phyloP scores from a whole-genome alignment of 1,140 invertebrate genomes.

The Papilio machaon region DNA sequence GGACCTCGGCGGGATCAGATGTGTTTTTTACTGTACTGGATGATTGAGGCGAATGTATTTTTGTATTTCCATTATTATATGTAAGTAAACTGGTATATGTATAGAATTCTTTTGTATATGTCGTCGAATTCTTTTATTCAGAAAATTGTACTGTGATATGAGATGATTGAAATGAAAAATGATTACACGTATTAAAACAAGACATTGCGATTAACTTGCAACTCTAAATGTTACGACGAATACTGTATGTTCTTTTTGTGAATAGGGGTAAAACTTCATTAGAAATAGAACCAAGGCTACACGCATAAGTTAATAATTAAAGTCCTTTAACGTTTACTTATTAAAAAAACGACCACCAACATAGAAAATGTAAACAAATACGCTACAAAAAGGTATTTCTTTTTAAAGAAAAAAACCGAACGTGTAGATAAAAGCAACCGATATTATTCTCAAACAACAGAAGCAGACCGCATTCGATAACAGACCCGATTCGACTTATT shows the following conservation, averaged over 20 bases:
- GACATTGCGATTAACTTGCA: too few species aligned
- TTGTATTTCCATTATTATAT: neutral
- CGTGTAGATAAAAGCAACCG: slow-evolving; percentile 24
- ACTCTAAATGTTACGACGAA: too few species aligned
- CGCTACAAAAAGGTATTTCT: neutral
- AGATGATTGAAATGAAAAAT: too few species aligned
- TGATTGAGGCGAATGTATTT: neutral
- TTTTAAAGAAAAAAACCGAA: neutral
- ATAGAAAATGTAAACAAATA: neutral
- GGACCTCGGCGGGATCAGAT: slow-evolving; percentile 4
- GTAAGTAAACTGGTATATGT: neutral
- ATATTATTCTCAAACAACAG: slow-evolving; percentile 33
- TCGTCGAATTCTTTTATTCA: too few species aligned
- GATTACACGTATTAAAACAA: too few species aligned
- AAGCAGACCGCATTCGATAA: slow-evolving; percentile 15
- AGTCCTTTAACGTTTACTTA: too few species aligned
- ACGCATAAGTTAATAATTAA: too few species aligned
- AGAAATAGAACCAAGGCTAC: too few species aligned
- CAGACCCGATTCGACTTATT: slow-evolving; percentile 41
- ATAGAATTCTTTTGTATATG: neutral
- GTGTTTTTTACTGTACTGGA: slow-evolving; percentile 25
- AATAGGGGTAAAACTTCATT: too few species aligned
- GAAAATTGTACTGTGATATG: too few species aligned
- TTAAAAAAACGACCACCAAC: too few species aligned
- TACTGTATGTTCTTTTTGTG: too few species aligned